Evolutionary conservation across 2,888 invertebrate species (phyloP), one percentile per base, ranked within the genome.

Genomic region (Chloroclystis v-ata): DNA sequence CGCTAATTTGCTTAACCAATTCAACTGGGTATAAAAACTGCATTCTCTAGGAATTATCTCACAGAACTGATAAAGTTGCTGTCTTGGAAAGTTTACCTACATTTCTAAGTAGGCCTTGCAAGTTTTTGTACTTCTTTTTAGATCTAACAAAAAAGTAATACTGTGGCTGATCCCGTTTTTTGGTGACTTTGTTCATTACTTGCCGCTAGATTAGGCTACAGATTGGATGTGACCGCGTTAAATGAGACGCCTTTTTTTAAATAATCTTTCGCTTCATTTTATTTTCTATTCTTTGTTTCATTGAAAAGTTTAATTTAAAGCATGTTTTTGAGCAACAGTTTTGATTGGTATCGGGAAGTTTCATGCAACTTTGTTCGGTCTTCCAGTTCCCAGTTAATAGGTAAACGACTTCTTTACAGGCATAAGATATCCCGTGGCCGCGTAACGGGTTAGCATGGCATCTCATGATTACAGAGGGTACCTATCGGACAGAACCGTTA

Each of bases 401-500:
- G 71, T 68, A 70, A 71, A 69, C 70, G 61, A 65, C 64, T 70
- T 67, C 64, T 67, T 67, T 67, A 54, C 60, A 54, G 37, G 52
- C 24, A 43, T 49, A 49, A 46, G 42, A 52, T 50, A 44, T 55
- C 57, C 26, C 52, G 60, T 64, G 60, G 52, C 47, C 55, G 60
- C 60, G 62, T 75, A 74, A 74, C 75, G 75, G 72, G 57, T 61
- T 61, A 55, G 47, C 54, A 54, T 52, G 57, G 67, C 60, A 63
- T 66, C 68, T 63, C 64, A 59, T 65, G 71, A 70, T 69, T 69
- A 70, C 66, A 63, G 61, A 69, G 65, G 64, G 65, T 69, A 71
- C 66, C 60, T 65, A 69, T 65, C 68, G 62, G 30, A 68, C 50
- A 60, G 60, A 59, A 73, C 82, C 78, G 82, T 81, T 82, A 80